Base-by-base conservation (phyloP, 1,140 invertebrate species). In the Epicauta chinensis region DNA sequence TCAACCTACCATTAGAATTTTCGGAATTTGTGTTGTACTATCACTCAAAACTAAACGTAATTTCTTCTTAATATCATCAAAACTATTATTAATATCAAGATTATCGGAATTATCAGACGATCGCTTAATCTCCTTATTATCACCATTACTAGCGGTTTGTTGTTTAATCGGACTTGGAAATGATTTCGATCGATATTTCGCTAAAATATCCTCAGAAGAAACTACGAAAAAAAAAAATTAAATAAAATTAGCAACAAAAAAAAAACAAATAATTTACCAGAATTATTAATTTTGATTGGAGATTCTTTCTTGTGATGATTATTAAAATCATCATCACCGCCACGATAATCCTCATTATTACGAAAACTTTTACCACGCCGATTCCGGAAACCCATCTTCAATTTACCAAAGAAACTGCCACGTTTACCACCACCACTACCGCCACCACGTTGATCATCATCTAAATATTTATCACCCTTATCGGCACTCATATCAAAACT, bases 401-500 rank as follows among this genome's bases (percentile, higher is more conserved):
- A 78, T 66, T 78, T 86, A 35, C 78, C 80, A 66, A 84, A 89
- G 62, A 81, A 88, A 40, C 80, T 75, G 58, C 60, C 62, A 66
- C 65, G 37, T 50, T 78, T 79, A 40, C 78, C 7, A 7, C 23
- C 23, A 3, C 23, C 23, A 2, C n/a, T n/a, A n/a, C n/a, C n/a
- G n/a, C n/a, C n/a, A 23, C 7, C 75, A 60, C 80, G 79, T 46
- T 75, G 72, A 55, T 83, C 81, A 12, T 82, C 81, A 46, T 80
- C 78, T 14, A 76, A 53, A 10, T 80, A 76, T 60, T 83, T 82
- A 59, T 87, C 84, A 2, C 83, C 81, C 53, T 89, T 84, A 63
- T 93, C 88, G 1, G 89, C 89, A 2, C 87, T 91, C 69, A 91
- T 89, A 73, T 93, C 90, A 64, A 93, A 93, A 64, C 87, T 92